Evolutionary conservation across 53 echinoderm and acorn worm genomes (phyloP), one percentile per base, ranked within the genome.

Genomic region (Patiria pectinifera): DNA sequence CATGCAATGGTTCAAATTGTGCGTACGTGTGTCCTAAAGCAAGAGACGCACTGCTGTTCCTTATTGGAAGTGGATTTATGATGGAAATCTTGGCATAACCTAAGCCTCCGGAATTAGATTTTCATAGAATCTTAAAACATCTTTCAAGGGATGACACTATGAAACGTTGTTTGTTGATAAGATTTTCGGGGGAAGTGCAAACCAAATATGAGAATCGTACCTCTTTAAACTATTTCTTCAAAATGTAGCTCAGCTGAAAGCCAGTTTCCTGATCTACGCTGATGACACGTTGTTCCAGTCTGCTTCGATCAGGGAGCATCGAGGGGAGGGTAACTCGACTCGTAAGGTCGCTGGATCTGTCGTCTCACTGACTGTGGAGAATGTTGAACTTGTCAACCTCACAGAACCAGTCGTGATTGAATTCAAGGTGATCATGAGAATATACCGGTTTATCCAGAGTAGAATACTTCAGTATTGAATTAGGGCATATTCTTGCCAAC

Each of bases 321-420:
- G 62, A 19, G 85, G 71, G 23, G 19, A 4, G 45, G 46, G 19
- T 6, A 69, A 85, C 69, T 47, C 35, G 69, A 85, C 69, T 48
- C 48, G 18, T 48, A 74, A 74, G 14, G 86, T 86, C 63, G 87
- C 59, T 94, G 87, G 94, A 86, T 82, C 94, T 75, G 83, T 94
- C 10, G 60, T 94, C 78, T 91, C 94, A 0, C 82, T 91, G 74
- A 76, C 94, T n/a, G 75, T 94, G 11, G 94, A 86, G 12, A 91
- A 85, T 19, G 91, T 94, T 45, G 26, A 62, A 3, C 76, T 91
- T 5, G 80, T 86, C 74, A 91, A 94, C 87, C 91, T 94, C 0
- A 87, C 74, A 12, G 87, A 91, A n/a, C 94, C 94, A 24, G 87
- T 94, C 45, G 91, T 94, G 25, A 87, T 94, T 14, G 91, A 94